phyloP scores from a whole-genome alignment of 1,140 invertebrate genomes.

The Drosophila varians region DNA sequence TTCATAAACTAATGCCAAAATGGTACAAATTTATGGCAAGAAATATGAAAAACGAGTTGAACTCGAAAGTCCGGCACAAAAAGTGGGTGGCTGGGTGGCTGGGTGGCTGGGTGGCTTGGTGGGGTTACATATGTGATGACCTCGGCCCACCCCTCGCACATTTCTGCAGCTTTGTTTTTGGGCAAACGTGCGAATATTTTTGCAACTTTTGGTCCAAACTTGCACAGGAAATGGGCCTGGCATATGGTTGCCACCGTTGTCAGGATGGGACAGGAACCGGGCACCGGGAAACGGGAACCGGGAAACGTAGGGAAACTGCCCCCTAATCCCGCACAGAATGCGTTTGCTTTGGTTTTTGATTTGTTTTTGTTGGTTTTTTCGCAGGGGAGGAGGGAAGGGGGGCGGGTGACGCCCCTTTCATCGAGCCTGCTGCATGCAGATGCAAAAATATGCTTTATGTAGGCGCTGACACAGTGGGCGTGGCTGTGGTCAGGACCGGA shows the following conservation, averaged over 20 bases:
- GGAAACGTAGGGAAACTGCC: background rate
- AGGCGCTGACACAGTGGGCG: conserved; percentile 53
- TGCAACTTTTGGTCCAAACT: conserved; percentile 77
- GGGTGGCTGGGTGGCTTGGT: no score
- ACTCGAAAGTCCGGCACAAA: conserved; percentile 55
- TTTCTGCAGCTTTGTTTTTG: conserved; percentile 62
- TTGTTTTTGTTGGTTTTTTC: conserved; percentile 62
- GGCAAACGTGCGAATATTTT: conserved; percentile 79
- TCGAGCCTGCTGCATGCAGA: conserved; percentile 56
- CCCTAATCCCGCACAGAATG: conserved; percentile 29
- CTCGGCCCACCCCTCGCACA: background rate
- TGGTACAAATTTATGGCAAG: conserved; percentile 74
- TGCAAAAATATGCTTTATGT: conserved; percentile 77
- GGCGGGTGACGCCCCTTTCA: conserved; percentile 13
- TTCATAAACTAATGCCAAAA: conserved; percentile 64
- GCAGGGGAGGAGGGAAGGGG: background rate
- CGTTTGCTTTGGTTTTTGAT: conserved; percentile 45
- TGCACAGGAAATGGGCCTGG: conserved; percentile 73
- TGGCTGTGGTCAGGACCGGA: conserved; percentile 53
- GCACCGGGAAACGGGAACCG: conserved; percentile 2
- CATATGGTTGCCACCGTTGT: conserved; percentile 58
- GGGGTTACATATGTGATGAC: conserved; percentile 14
- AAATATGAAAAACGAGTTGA: conserved; percentile 67
- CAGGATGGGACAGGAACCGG: conserved; percentile 19
- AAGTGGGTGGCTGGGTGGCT: background rate